phyloP scores from a whole-genome alignment of 1,140 invertebrate species.

The Leguminivora glycinivorella region DNA sequence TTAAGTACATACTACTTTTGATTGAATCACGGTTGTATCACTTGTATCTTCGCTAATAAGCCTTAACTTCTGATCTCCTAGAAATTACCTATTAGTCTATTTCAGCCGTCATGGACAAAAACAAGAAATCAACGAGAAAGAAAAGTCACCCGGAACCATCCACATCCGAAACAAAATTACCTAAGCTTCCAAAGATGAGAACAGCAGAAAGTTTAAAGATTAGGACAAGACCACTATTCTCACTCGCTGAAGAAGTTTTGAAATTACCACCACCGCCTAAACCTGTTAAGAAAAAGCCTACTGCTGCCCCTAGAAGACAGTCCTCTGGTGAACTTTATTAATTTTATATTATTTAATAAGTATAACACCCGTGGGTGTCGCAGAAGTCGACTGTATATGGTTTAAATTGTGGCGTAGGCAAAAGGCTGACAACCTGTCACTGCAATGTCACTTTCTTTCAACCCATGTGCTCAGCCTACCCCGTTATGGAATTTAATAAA shows the following conservation, averaged over 20 bases:
- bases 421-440: no score
- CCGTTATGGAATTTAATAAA: no score
- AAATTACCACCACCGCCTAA: constrained; percentile 61
- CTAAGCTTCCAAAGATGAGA: constrained; percentile 73
- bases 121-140: constrained; percentile 46
- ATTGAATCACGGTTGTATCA: no score
- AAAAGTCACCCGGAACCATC: constrained; percentile 54
- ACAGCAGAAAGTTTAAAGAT: constrained; percentile 79
- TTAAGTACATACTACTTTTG: no score
- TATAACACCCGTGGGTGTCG: background rate
- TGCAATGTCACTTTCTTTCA: no score
- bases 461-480: no score
- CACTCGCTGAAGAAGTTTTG: constrained; percentile 77
- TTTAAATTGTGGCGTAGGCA: no score
- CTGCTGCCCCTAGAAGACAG: constrained; percentile 45
- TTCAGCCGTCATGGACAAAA: constrained; percentile 11
- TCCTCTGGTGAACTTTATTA: constrained; percentile 48
- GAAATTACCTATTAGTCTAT: background rate
- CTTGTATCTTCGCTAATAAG: no score
- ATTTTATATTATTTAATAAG: background rate
- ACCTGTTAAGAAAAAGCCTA: constrained; percentile 49
- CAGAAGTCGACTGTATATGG: background rate
- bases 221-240: constrained; percentile 75
- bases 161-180: constrained; percentile 54
- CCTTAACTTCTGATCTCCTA: no score